Conservation (phyloP, 2,113 vertebrate genomes). For the Dolichotis patagonum region DNA sequence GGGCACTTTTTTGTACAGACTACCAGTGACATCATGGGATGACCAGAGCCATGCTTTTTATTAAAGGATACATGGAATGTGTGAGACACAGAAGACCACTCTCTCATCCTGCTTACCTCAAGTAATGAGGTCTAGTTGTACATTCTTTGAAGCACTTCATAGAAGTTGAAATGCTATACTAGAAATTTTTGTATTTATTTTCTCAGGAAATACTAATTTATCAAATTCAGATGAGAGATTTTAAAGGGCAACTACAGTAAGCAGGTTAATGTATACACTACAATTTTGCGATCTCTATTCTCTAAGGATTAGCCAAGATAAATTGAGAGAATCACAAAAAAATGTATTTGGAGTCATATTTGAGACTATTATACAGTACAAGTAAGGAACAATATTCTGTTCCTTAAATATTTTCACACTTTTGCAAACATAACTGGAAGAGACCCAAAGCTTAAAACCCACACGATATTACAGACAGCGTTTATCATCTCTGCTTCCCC, state of each 20-base stretch:
- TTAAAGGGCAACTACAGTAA: constrained; percentile 61
- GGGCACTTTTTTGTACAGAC: background rate
- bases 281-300: constrained; percentile 63
- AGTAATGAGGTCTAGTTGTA: background rate
- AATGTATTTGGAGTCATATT: constrained; percentile 55
- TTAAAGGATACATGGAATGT: constrained; percentile 12
- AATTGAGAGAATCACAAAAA: constrained; percentile 46
- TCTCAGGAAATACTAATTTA: constrained; percentile 47
- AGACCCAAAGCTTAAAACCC: constrained; percentile 57
- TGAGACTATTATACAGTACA: constrained; percentile 2
- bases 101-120: background rate
- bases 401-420: constrained; percentile 62
- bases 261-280: constrained; percentile 56
- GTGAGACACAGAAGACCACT: background rate
- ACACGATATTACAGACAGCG: background rate
- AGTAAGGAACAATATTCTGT: constrained; percentile 50
- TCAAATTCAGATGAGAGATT: constrained; percentile 55
- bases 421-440: constrained; percentile 46
- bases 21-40: constrained; percentile 48
- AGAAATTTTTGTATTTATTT: constrained; percentile 43
- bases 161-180: constrained; percentile 39
- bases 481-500: constrained; percentile 25
- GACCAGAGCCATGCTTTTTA: constrained; percentile 49
- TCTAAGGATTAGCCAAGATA: constrained; percentile 63
- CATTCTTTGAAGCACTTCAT: constrained; percentile 31